A percentile compares a stretch with the other conserved stretches of the same genome.
These are phyloP conservation scores for Zalophus californianus DNA, from an alignment of 2,797 vertebrate species.

Conservation along the genomic window DNA sequence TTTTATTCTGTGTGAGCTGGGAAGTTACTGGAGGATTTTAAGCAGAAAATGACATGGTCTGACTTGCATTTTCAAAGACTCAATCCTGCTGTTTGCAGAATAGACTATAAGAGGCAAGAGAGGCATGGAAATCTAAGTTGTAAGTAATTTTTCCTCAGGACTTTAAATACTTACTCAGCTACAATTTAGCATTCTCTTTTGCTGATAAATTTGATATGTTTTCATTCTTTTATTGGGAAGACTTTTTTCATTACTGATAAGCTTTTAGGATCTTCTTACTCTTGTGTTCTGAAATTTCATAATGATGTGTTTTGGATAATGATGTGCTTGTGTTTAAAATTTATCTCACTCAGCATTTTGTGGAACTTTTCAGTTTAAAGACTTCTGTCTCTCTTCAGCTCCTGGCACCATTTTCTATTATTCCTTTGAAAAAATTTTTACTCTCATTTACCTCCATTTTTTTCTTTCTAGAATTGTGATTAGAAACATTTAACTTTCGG, in stretches of 20 bases:
- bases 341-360: not conserved
- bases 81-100: not conserved
- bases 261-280: not conserved
- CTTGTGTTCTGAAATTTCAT: not conserved
- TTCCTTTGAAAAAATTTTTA: not conserved
- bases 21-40: not conserved
- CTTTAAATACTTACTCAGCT: not conserved
- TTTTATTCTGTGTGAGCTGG: not conserved
- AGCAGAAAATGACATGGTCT: not conserved
- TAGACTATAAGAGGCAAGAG: not conserved
- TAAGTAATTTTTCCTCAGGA: not conserved
- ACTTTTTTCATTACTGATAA: not conserved
- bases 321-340: constrained; percentile 26
- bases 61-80: not conserved
- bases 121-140: not conserved
- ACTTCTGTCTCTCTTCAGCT: not conserved
- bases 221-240: constrained; percentile 9
- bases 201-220: not conserved
- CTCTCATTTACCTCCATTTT: not conserved
- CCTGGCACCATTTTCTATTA: not conserved
- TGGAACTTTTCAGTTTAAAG: not conserved
- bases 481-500: not conserved
- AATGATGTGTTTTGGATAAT: not conserved
- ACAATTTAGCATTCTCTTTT: not conserved
- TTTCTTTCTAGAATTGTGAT: not conserved